These are phyloP conservation scores for Rhea americana DNA, from an alignment of 2,113 vertebrate species.

Conservation along the genomic window DNA sequence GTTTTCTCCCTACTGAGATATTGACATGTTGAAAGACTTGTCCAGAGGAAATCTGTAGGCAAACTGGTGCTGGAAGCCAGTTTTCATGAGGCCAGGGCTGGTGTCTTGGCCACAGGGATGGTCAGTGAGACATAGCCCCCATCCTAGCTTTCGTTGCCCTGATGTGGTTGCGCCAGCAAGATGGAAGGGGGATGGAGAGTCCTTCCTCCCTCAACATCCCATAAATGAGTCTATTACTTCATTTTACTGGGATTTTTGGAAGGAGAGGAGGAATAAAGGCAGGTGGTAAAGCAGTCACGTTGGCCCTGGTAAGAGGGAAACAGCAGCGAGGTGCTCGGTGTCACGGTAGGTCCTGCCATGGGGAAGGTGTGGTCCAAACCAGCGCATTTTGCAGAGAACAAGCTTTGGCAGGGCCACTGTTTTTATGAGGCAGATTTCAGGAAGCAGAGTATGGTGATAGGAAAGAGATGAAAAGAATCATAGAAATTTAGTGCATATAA, in stretches of 20 bases:
- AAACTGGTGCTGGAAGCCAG: neutral
- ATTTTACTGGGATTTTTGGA: neutral
- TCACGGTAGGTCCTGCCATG: neutral
- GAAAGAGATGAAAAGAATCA: conserved; percentile 22
- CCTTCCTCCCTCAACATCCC: neutral
- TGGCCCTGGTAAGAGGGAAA: neutral
- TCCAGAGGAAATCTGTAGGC: neutral
- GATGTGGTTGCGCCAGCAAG: neutral
- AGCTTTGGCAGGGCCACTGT: neutral
- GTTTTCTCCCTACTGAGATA: neutral
- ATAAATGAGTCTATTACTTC: neutral
- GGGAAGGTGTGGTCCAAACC: neutral
- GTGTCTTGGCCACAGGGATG: neutral
- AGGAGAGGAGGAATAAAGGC: neutral
- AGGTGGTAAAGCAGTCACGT: neutral
- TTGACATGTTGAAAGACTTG: neutral
- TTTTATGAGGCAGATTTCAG: neutral
- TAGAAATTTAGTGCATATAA: conserved; percentile 52
- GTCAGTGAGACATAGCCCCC: fast-evolving
- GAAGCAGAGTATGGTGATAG: neutral
- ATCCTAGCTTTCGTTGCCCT: neutral
- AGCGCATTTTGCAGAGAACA: neutral
- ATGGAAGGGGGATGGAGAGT: neutral
- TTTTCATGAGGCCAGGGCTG: neutral
- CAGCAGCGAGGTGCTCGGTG: neutral